Conservation (phyloP, 2,888 invertebrate species). For the Drosophila aldrichi region DNA sequence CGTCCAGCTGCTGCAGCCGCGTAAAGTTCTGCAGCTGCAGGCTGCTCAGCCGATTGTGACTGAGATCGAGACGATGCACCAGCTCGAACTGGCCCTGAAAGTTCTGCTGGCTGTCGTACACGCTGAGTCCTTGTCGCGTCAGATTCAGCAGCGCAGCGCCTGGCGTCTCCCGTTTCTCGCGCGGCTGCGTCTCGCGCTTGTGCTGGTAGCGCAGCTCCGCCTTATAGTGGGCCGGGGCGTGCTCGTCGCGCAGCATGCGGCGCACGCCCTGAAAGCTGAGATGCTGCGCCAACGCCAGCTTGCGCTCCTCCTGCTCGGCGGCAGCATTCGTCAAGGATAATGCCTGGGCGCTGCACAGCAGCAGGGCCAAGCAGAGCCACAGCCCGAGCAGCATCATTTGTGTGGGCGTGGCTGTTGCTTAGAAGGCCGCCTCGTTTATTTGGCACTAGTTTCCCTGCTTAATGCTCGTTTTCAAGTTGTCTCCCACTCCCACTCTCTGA, state of each 20-base stretch:
- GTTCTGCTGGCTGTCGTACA: slow-evolving; percentile 56
- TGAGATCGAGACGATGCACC: slow-evolving; percentile 69
- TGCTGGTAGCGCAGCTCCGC: slow-evolving; percentile 73
- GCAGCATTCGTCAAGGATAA: slow-evolving; percentile 49
- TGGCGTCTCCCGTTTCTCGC: slow-evolving; percentile 40
- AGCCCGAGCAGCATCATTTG: slow-evolving; percentile 40
- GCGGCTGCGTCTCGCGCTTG: slow-evolving; percentile 48
- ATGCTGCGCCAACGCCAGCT: slow-evolving; percentile 57
- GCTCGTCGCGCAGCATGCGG: slow-evolving; percentile 83
- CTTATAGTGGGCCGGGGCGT: slow-evolving; percentile 79
- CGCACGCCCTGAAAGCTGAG: slow-evolving; percentile 83
- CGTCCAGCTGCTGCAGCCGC: slow-evolving; percentile 60
- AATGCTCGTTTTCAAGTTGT: not conserved
- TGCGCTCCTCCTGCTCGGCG: slow-evolving; percentile 67
- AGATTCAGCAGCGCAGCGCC: slow-evolving; percentile 47
- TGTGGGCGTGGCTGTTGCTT: slow-evolving; percentile 1
- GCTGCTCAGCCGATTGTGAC: slow-evolving; percentile 66
- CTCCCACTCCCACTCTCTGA: not conserved
- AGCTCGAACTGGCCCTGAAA: slow-evolving; percentile 54
- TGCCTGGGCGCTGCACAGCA: slow-evolving; percentile 31
- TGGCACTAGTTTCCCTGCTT: slow-evolving; percentile 2
- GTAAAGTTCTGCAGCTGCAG: slow-evolving; percentile 60
- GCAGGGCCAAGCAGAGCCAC: slow-evolving; percentile 20
- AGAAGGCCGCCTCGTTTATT: slow-evolving; percentile 27
- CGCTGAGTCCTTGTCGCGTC: slow-evolving; percentile 46